phyloP scores from a whole-genome alignment of 2,113 vertebrate species.

The Nestor notabilis region DNA sequence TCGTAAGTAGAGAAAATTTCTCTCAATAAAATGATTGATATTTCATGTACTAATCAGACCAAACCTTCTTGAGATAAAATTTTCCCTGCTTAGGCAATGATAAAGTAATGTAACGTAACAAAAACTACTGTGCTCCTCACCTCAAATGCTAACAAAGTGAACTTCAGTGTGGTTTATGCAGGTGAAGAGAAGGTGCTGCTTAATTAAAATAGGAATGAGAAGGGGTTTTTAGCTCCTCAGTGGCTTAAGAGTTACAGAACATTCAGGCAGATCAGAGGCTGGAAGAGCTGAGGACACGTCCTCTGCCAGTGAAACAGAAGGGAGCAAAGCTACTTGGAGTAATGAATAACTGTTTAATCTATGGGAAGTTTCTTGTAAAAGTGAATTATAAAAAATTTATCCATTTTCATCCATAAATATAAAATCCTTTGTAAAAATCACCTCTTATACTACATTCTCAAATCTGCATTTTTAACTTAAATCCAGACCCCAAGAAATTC shows the following conservation, averaged over 20 bases:
- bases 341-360: constrained; percentile 42
- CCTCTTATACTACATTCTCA: constrained; percentile 2
- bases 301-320: background rate
- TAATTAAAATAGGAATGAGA: background rate
- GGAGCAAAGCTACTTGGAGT: background rate
- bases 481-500: background rate
- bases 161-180: background rate
- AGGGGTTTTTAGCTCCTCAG: background rate
- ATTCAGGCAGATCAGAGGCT: background rate
- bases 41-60: background rate
- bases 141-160: background rate
- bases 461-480: constrained; percentile 56
- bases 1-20: background rate
- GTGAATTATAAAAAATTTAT: constrained; percentile 58
- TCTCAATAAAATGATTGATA: background rate
- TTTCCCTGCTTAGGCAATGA: background rate
- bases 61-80: background rate
- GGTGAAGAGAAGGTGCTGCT: background rate
- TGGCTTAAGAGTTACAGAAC: background rate
- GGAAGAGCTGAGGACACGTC: background rate
- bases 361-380: constrained; percentile 23
- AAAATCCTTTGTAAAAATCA: constrained; percentile 39
- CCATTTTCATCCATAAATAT: constrained; percentile 53
- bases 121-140: background rate
- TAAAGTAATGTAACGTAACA: background rate